These are phyloP conservation scores for Gephyroberyx darwinii DNA, from an alignment of 2,797 vertebrate species.

Conservation along the genomic window DNA sequence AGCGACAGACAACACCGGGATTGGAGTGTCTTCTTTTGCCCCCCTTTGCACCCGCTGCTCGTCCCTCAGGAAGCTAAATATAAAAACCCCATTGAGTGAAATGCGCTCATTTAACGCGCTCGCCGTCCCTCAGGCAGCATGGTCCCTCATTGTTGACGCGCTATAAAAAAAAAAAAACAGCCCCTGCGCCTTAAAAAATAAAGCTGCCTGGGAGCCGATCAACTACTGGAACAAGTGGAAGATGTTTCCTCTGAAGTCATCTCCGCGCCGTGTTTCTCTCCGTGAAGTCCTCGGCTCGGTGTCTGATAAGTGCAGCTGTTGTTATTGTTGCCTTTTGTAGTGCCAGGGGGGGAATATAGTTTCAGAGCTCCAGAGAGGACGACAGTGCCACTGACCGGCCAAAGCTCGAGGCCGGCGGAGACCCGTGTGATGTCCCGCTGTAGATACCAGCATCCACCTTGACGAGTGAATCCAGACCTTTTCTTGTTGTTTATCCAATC, in stretches of 20 bases:
- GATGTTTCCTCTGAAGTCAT: slow-evolving; percentile 45
- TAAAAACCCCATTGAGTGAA: slow-evolving; percentile 74
- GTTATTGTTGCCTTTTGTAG: slow-evolving; percentile 75
- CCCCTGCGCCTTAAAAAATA: slow-evolving; percentile 39
- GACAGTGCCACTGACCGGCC: slow-evolving; percentile 76
- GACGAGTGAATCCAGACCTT: too few species aligned
- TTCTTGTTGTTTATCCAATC: too few species aligned
- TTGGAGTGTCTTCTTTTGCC: slow-evolving; percentile 45
- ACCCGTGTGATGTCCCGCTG: neutral
- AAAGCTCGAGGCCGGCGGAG: slow-evolving; percentile 31
- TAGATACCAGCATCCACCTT: neutral
- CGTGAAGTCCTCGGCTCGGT: slow-evolving; percentile 23
- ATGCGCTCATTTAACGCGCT: slow-evolving; percentile 70
- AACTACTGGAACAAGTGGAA: slow-evolving; percentile 55
- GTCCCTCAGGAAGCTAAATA: slow-evolving; percentile 70
- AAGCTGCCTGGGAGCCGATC: slow-evolving; percentile 31
- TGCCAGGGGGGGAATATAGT: slow-evolving; percentile 35
- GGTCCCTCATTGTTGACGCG: slow-evolving; percentile 67
- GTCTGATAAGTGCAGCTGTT: slow-evolving; percentile 72
- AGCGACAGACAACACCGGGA: slow-evolving; percentile 62
- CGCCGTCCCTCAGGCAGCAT: slow-evolving; percentile 64
- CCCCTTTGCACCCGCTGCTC: slow-evolving; percentile 32
- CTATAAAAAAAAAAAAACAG: slow-evolving; percentile 24
- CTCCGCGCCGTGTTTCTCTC: slow-evolving; percentile 41
- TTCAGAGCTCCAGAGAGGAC: slow-evolving; percentile 51